These are phyloP conservation scores for Steinernema khuongi DNA, from an alignment of 1,140 invertebrate genomes.

Conservation along the genomic window DNA sequence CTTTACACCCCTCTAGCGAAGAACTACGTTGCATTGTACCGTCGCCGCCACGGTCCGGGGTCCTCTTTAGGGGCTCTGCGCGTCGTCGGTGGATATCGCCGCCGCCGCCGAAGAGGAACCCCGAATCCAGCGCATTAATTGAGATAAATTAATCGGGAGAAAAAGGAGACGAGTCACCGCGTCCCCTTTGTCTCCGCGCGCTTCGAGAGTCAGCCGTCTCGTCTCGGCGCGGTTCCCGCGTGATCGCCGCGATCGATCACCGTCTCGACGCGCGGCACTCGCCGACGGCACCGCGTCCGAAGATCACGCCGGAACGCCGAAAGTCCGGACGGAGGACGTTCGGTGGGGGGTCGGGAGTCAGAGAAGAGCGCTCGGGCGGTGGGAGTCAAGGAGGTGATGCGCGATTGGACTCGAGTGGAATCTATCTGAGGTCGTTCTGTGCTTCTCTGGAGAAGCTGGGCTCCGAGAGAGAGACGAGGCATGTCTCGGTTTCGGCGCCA, in stretches of 20 bases:
- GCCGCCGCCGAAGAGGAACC: slow-evolving; percentile 2
- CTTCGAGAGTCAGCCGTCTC: slow-evolving; percentile 11
- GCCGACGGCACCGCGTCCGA: neutral
- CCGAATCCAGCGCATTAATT: neutral
- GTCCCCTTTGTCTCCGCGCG: slow-evolving; percentile 1
- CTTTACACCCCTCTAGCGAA: too few species aligned
- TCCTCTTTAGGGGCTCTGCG: too few species aligned
- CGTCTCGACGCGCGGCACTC: neutral
- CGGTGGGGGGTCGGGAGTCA: neutral
- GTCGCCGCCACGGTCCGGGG: too few species aligned
- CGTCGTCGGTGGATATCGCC: neutral
- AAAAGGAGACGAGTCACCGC: slow-evolving; percentile 10
- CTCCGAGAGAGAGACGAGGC: too few species aligned
- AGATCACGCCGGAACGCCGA: neutral
- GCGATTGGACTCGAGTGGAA: too few species aligned
- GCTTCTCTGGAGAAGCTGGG: too few species aligned
- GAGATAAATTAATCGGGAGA: slow-evolving; percentile 2
- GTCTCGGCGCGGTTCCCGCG: slow-evolving; percentile 32
- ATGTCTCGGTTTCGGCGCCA: too few species aligned
- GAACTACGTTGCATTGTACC: too few species aligned
- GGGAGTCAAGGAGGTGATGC: too few species aligned
- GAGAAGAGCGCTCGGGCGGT: too few species aligned
- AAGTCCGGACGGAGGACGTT: neutral
- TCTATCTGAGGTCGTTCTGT: too few species aligned
- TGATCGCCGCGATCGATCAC: slow-evolving; percentile 29